Percentiles rank a stretch among this genome's conserved stretches.
These are phyloP conservation scores for Phymastichus coffea DNA, from an alignment of 1,140 invertebrate species.

Conservation along the genomic window DNA sequence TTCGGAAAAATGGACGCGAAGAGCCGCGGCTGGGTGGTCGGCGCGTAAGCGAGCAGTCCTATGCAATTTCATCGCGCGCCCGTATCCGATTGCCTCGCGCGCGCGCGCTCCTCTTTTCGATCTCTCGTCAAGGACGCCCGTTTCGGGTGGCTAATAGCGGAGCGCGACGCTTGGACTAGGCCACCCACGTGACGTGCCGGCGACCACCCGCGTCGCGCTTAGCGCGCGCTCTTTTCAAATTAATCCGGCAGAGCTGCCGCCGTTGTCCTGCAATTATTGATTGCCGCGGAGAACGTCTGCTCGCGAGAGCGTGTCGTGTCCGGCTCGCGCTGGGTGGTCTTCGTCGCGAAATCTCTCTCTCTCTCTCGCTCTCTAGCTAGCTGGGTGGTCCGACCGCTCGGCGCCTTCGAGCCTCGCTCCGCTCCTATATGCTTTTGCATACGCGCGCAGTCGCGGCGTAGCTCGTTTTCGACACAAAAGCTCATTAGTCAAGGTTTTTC, in stretches of 20 bases:
- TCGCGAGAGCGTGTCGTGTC: neutral
- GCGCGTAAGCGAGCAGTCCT: slow-evolving; percentile 23
- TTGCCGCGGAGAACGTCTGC: slow-evolving; percentile 17
- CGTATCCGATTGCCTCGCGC: slow-evolving; percentile 15
- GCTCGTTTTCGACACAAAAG: too few relatives aligned
- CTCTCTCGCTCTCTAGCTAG: slow-evolving; percentile 28
- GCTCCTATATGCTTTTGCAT: too few relatives aligned
- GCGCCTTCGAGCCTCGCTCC: slow-evolving; percentile 32
- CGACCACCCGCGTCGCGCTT: slow-evolving; percentile 12
- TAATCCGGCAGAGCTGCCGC: slow-evolving; percentile 10
- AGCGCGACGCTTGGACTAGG: too few relatives aligned
- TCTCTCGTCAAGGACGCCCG: too few relatives aligned
- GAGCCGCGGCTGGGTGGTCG: slow-evolving; percentile 8
- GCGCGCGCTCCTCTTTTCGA: neutral
- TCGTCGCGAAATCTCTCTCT: slow-evolving; percentile 38
- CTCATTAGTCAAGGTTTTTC: slow-evolving; percentile 9
- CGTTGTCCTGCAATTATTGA: slow-evolving; percentile 29
- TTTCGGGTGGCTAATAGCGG: too few relatives aligned
- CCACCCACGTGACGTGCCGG: slow-evolving; percentile 2
- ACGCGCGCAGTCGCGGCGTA: too few relatives aligned
- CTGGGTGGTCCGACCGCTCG: neutral
- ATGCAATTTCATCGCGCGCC: slow-evolving; percentile 20
- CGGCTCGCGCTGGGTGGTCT: slow-evolving; percentile 46
- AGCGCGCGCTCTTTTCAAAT: slow-evolving; percentile 20
- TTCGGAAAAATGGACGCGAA: neutral